Evolutionary conservation across 1,140 invertebrate genomes (phyloP), one percentile per base, ranked within the genome.

Genomic region (Polypedilum pembai): DNA sequence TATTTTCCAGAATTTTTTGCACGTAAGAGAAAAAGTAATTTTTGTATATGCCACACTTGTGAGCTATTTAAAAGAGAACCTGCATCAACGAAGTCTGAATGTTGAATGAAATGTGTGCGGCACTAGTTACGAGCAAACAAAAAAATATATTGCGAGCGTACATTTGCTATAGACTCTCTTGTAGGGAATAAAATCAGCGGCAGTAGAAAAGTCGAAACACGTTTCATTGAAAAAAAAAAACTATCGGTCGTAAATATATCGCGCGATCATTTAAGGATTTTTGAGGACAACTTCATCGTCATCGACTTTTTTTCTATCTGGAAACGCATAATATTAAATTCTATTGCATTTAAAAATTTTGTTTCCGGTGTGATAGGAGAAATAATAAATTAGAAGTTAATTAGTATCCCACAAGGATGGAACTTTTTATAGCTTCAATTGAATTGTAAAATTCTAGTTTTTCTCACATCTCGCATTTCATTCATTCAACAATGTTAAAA

Each of bases 41-140:
- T 15, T 56, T 12, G 12, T 56, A n/a, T 15, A 56, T 56, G 45
- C 45, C 45, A 56, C 45, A 56, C 45, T 56, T 56, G 45, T 56
- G n/a, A 56, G 45, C 45, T 56, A 15, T 56, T 12, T 56, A n/a
- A 56, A 56, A 45, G n/a, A 12, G 45, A 56, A 56, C 45, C 45
- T 56, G 45, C 45, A 56, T 56, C 45, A 56, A 56, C 45, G 45
- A n/a, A 56, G 45, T 56, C 45, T 56, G n/a, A 56, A 56, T 56
- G 45, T 56, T 56, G 45, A 56, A 56, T 56, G 45, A 56, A 56
- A 56, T 56, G 45, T 56, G 45, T 56, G 45, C 45, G 45, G 45
- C 45, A 56, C 45, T 56, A 56, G 45, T 56, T n/a, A 56, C 45
- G 45, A 56, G n/a, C 45, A 56, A 56, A 56, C 45, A 56, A 56